A percentile compares a stretch with the other conserved stretches of the same genome.
Conservation (phyloP, 2,113 vertebrate genomes). For the Jaculus jaculus region DNA sequence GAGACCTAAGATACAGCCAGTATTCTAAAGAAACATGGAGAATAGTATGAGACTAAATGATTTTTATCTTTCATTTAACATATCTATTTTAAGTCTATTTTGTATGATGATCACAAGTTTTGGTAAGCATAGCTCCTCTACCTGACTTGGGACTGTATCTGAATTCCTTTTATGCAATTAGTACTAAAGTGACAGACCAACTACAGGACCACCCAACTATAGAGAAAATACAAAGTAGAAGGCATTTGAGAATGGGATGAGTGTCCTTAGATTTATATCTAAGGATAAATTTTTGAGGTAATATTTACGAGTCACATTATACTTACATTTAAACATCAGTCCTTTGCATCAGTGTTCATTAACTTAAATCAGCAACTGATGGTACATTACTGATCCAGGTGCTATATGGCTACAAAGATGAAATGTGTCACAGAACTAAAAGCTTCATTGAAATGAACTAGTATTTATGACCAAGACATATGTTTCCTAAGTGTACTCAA, state of each 20-base stretch:
- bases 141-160: not conserved
- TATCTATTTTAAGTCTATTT: not conserved
- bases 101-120: not conserved
- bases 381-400: not conserved
- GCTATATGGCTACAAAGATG: not conserved
- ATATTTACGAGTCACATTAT: not conserved
- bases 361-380: not conserved
- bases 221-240: not conserved
- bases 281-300: conserved; percentile 1
- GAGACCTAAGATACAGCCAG: not conserved
- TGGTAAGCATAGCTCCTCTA: not conserved
- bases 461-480: not conserved
- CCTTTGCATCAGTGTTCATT: not conserved
- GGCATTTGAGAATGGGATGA: not conserved
- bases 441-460: not conserved
- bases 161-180: not conserved
- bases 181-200: not conserved
- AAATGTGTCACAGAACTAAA: not conserved
- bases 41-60: not conserved
- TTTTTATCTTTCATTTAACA: not conserved
- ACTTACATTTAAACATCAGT: not conserved
- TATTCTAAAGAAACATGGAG: not conserved
- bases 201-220: not conserved
- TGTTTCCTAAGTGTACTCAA: not conserved
- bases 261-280: not conserved